Percentiles rank a stretch among this genome's conserved stretches.
Conservation (phyloP, 1,140 invertebrate genomes). For the Lucilia cuprina region DNA sequence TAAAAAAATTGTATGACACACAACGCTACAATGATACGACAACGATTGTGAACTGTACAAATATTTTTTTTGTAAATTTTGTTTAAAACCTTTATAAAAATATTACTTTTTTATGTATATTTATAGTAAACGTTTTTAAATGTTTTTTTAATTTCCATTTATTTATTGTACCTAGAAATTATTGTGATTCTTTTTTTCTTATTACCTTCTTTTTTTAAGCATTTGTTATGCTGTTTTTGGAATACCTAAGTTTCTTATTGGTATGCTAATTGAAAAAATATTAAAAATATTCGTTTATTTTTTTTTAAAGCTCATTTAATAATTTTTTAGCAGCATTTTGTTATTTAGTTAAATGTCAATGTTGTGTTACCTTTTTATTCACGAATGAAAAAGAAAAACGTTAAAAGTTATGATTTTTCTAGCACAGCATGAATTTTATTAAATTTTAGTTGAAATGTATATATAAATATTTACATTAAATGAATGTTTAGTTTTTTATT, state of each 20-base stretch:
- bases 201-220: constrained; percentile 24
- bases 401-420: neutral
- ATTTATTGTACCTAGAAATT: constrained; percentile 9
- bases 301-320: neutral
- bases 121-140: neutral
- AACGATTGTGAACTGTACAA: no score
- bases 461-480: neutral
- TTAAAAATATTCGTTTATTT: neutral
- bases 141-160: neutral
- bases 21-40: no score
- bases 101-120: neutral
- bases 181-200: constrained; percentile 31
- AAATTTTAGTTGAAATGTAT: neutral
- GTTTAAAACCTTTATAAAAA: neutral
- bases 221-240: constrained; percentile 33
- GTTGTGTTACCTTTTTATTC: neutral
- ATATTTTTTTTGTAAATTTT: no score
- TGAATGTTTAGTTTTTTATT: neutral
- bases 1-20: no score
- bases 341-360: neutral
- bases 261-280: constrained; percentile 18
- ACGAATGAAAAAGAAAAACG: neutral
- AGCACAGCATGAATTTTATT: constrained; percentile 5
- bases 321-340: neutral
- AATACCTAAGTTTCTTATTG: constrained; percentile 29